phyloP scores from a whole-genome alignment of 2,113 vertebrate genomes.

The Mystacornis crossleyi region DNA sequence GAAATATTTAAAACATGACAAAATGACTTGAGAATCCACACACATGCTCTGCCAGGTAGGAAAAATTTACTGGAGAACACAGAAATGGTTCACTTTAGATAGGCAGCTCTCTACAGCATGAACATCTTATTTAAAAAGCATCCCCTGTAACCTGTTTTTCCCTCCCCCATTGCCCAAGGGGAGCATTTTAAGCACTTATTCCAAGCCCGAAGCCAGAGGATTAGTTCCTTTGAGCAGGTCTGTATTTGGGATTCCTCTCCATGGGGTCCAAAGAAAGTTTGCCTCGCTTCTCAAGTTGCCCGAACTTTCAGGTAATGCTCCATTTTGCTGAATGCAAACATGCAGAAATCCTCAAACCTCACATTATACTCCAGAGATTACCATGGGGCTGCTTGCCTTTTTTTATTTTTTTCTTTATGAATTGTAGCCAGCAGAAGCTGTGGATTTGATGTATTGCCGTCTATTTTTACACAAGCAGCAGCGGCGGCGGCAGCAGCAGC shows the following conservation, averaged over 20 bases:
- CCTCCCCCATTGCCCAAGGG: constrained; percentile 60
- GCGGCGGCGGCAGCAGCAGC: neutral
- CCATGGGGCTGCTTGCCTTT: constrained; percentile 53
- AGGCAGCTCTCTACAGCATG: constrained; percentile 11
- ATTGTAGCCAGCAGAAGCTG: constrained; percentile 79
- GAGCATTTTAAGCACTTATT: constrained; percentile 48
- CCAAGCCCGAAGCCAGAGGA: constrained; percentile 53
- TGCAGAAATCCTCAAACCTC: constrained; percentile 52
- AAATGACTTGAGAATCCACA: constrained; percentile 42
- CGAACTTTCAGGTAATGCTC: constrained; percentile 71
- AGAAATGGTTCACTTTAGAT: constrained; percentile 36
- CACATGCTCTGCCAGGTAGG: constrained; percentile 16
- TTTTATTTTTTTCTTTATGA: constrained; percentile 47
- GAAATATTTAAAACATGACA: constrained; percentile 45
- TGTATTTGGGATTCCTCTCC: constrained; percentile 55
- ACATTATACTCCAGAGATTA: constrained; percentile 73
- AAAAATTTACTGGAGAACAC: constrained; percentile 30
- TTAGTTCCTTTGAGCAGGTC: constrained; percentile 58
- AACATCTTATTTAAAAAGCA: constrained; percentile 66
- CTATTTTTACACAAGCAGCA: constrained; percentile 82
- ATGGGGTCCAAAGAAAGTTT: constrained; percentile 73
- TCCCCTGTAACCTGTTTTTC: constrained; percentile 56
- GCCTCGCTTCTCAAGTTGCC: constrained; percentile 70
- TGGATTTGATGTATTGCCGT: constrained; percentile 82
- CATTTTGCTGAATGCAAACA: constrained; percentile 62